Base-by-base conservation (phyloP, 1,140 invertebrate species). In the Luehdorfia chinensis region DNA sequence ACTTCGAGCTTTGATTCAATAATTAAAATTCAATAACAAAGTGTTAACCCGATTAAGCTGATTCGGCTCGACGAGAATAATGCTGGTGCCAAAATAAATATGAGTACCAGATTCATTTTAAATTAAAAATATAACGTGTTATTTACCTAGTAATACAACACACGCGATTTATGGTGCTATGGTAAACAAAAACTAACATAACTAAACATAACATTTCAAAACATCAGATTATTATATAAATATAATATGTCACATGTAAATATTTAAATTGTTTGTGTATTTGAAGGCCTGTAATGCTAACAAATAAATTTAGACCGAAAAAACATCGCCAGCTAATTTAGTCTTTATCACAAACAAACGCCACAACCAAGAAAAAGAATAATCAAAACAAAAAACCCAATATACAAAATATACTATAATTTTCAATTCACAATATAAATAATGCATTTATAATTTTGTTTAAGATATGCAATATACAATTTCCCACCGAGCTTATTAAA, bases 11-110 rank as follows among this genome's bases (percentile, higher is more conserved):
- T 19, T 1, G 13, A 25, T 27, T 8, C 12, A 14, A 14, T 27
- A 23, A 23, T 19, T 12, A 12, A 39, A 23, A 39, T 41, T 14
- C 6, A 41, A 41, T 25, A 41, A 41, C 21, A 12, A 41, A 16
- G 9, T 27, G 21, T 27, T 41, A 27, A 41, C 36, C 19, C 9
- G 19, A 21, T 39, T 23, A 41, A 15, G 21, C 27, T 25, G 21
- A 41, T 25, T 41, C 21, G 21, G 13, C 19, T 25, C 36, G 12
- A 39, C 25, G 36, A 12, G 25, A 39, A 39, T 39, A 21, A 23
- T 39, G 18, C 36, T 13, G 36, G 18, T 39, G 36, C 36, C 12
- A 28, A 43, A 43, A 28, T 16, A 43, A 43, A 43, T 15, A 30
- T 28, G 13, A 30, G n/a, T 27, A 18, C 39, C 28, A 16, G 12